Base-by-base conservation (phyloP, 2,113 vertebrate genomes). In the Planiliza haematocheilus region DNA sequence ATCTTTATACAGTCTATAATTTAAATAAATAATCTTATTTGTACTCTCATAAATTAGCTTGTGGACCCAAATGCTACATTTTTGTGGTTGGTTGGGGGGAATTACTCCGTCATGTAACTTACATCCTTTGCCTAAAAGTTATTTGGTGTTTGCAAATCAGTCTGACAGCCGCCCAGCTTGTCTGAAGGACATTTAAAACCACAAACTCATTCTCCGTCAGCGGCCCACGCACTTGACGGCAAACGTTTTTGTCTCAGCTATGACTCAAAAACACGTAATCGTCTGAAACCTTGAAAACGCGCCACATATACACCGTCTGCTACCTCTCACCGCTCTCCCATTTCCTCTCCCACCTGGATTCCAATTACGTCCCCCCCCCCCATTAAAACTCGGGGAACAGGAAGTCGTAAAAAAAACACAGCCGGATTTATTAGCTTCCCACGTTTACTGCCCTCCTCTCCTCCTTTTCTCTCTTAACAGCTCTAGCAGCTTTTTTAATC, bases 401-500 rank as follows among this genome's bases (percentile, higher is more conserved):
- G 76, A 84, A 81, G 75, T 74, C 61, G 1, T 86, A 78, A 85
- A 84, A 79, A 82, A n/a, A 81, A 58, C 60, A 38, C 38, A 10
- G 30, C 63, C 17, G 66, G 34, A 74, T 76, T 88, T 87, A 89
- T 84, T 63, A 68, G 70, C 64, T 2, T 43, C 71, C 38, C 41
- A 43, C 59, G 43, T 88, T 89, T 70, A 87, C 81, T 67, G 73
- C 68, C 61, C n/a, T 48, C 37, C 73, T 48, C 49, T 58, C 62
- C 55, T 55, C 49, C 68, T 56, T 20, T 18, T 53, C 51, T 37
- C 37, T 14, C 8, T 57, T 68, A 68, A 72, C 77, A 62, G 5
- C 9, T 8, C 71, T n/a, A 75, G 61, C 48, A 1, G 71, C 77
- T 76, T 85, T 30, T 89, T 88, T 84, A 86, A 86, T 83, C 76